Evolutionary conservation across 2,113 vertebrate genomes (phyloP), one percentile per base, ranked within the genome.

Genomic region (Alethe castanea): DNA sequence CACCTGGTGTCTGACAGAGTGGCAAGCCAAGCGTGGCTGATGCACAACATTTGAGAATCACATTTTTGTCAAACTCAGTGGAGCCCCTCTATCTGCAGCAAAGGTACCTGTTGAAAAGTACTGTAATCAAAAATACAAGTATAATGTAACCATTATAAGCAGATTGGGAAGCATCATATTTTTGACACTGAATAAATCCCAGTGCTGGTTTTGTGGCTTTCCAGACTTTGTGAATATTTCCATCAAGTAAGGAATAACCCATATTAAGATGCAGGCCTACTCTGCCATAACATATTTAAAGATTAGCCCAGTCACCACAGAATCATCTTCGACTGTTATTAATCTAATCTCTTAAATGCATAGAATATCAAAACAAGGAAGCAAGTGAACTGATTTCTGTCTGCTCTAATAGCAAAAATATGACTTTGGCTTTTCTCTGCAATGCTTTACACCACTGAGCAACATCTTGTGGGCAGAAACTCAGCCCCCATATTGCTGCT

Each of bases 301-400:
- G 94, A 96, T 96, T 88, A 94, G 87, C 73, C 86, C 94, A 97
- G 91, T 86, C 94, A 97, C 97, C 97, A 92, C 94, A 96, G 11
- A 97, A 92, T 77, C 94, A 33, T 50, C 93, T 97, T 88, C 95
- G 92, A 53, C 90, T 97, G 90, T 96, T 97, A 97, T 97, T 97
- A 97, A 97, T 97, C 92, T 97, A 97, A 98, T 97, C 97, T 97
- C 95, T 31, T 97, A 97, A 97, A 97, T 29, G 52, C 95, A 88
- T 57, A 85, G 95, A 96, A 97, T 93, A 97, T 80, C 94, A 95
- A 95, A 97, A 96, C 91, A 97, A 97, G 95, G 96, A 97, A 96
- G 92, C 56, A 86, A 91, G 89, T 78, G 60, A 96, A 93, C 95
- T 95, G 94, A 97, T 94, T 97, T 97, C 61, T 93, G 88, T 95